phyloP scores from a whole-genome alignment of 1,140 invertebrate genomes.

The Glossosoma conforme region DNA sequence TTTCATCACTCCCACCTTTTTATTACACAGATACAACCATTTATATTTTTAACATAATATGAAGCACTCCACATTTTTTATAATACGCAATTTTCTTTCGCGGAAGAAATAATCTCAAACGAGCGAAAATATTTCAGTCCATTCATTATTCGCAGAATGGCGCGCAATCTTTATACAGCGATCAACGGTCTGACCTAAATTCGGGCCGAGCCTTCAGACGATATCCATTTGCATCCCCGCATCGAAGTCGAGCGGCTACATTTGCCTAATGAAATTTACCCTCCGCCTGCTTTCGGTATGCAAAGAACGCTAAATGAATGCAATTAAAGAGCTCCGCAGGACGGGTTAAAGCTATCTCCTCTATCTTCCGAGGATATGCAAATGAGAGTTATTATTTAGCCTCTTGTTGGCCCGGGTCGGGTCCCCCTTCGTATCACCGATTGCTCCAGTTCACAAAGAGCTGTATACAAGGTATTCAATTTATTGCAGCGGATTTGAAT shows the following conservation, averaged over 20 bases:
- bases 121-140: too few species aligned
- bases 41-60: too few species aligned
- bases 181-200: slow-evolving; percentile 31
- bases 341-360: slow-evolving; percentile 23
- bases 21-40: too few species aligned
- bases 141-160: too few species aligned
- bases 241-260: slow-evolving; percentile 23
- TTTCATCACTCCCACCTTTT: too few species aligned
- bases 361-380: slow-evolving; percentile 27
- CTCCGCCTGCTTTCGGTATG: slow-evolving; percentile 16
- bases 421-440: slow-evolving; percentile 9
- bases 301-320: slow-evolving; percentile 30
- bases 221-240: slow-evolving; percentile 17
- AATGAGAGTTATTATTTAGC: slow-evolving; percentile 30
- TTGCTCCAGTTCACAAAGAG: slow-evolving; percentile 5
- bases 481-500: slow-evolving; percentile 20
- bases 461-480: slow-evolving; percentile 25
- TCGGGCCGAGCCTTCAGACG: slow-evolving; percentile 5
- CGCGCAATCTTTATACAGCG: too few species aligned
- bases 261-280: slow-evolving; percentile 29
- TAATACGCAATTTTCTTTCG: too few species aligned
- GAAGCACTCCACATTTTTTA: too few species aligned
- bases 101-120: too few species aligned
- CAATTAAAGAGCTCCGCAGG: slow-evolving; percentile 28
- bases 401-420: slow-evolving; percentile 21